phyloP scores from a whole-genome alignment of 2,888 invertebrate genomes.

The Dryomyza anilis region DNA sequence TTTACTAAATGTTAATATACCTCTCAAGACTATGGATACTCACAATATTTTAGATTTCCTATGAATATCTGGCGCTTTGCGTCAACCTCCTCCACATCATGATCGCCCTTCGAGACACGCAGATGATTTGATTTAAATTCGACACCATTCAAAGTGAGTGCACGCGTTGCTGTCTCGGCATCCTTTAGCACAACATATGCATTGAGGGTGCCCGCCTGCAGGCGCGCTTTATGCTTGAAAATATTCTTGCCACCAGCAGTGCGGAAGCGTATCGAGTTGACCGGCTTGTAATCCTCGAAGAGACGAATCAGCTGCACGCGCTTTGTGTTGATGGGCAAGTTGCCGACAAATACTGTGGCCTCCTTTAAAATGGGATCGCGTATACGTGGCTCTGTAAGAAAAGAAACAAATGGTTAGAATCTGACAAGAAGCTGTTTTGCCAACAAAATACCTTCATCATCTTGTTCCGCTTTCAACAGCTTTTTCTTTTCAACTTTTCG shows the following conservation, averaged over 20 bases:
- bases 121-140: constrained; percentile 53
- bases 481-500: constrained; percentile 25
- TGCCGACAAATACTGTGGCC: constrained; percentile 58
- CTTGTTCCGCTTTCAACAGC: constrained; percentile 28
- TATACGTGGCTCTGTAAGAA: constrained; percentile 12
- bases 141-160: constrained; percentile 51
- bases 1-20: not conserved
- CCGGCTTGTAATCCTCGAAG: constrained; percentile 46
- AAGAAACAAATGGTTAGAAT: not conserved
- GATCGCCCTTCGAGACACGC: constrained; percentile 46
- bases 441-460: constrained; percentile 29
- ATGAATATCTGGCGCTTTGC: constrained; percentile 54
- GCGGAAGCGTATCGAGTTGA: constrained; percentile 52
- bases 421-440: too few species aligned
- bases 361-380: constrained; percentile 41
- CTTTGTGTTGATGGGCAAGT: constrained; percentile 57
- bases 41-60: constrained; percentile 59
- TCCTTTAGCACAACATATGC: constrained; percentile 53
- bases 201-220: constrained; percentile 47
- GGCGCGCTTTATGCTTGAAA: constrained; percentile 52
- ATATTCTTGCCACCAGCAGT: constrained; percentile 52
- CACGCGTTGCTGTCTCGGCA: constrained; percentile 44
- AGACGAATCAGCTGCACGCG: constrained; percentile 50
- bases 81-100: constrained; percentile 33
- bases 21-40: constrained; percentile 31